These are phyloP conservation scores for Hyposoter didymator DNA, from an alignment of 2,888 invertebrate genomes.

Conservation along the genomic window DNA sequence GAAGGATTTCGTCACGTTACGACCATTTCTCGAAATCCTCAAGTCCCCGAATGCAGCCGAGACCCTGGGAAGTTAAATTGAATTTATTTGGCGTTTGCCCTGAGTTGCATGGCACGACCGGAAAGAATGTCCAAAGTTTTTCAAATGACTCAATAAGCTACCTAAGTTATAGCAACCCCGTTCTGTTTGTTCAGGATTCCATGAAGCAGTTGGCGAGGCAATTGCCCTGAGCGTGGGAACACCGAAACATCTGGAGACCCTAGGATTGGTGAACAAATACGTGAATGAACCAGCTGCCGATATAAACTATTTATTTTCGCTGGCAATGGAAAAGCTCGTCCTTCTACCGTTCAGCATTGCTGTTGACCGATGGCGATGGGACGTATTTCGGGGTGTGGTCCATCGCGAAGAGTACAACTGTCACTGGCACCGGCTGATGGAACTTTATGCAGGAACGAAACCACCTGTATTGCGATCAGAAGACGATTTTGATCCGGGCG, in stretches of 20 bases:
- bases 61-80: not conserved
- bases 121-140: not conserved
- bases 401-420: conserved; percentile 93
- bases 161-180: not conserved
- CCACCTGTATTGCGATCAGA: conserved; percentile 94
- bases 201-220: conserved; percentile 96
- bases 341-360: conserved; percentile 94
- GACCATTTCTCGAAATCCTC: not conserved
- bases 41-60: not conserved
- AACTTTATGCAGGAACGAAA: conserved; percentile 93
- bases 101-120: not conserved
- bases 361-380: conserved; percentile 95
- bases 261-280: conserved; percentile 93
- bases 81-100: not conserved
- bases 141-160: not conserved
- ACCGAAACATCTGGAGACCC: conserved; percentile 92
- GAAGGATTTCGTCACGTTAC: not conserved
- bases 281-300: conserved; percentile 93
- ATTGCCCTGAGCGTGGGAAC: conserved; percentile 94
- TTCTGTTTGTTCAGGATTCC: conserved; percentile 88
- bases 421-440: conserved; percentile 94
- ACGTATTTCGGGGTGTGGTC: conserved; percentile 91
- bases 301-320: conserved; percentile 93
- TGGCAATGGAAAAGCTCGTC: conserved; percentile 94
- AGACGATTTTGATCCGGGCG: conserved; percentile 95